Conservation (phyloP, 2,888 invertebrate genomes). For the Parasteatoda lunata region DNA sequence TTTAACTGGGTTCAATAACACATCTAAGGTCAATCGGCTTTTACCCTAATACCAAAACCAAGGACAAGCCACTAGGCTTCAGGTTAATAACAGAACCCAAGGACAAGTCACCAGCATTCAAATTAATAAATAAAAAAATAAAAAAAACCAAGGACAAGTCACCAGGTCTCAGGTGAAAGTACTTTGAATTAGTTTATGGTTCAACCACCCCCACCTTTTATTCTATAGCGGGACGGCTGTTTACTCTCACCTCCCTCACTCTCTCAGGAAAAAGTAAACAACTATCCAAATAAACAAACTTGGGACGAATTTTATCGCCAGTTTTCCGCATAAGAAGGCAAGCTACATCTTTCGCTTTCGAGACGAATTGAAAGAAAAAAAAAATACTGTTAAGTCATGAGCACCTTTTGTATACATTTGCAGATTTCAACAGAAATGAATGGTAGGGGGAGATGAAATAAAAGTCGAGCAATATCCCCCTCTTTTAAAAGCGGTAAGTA, state of each 20-base stretch:
- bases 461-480: constrained; percentile 35
- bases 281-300: neutral
- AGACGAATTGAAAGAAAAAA: no score
- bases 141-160: no score
- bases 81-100: no score
- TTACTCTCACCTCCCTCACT: neutral
- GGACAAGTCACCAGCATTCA: no score
- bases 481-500: neutral
- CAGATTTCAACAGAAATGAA: neutral
- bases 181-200: neutral
- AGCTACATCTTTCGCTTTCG: no score
- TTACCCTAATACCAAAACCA: no score
- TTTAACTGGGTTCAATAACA: no score
- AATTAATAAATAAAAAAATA: no score
- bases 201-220: neutral
- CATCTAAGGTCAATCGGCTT: no score
- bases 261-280: neutral
- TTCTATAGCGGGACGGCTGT: neutral
- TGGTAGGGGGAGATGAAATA: constrained; percentile 21
- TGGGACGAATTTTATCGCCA: neutral
- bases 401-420: neutral
- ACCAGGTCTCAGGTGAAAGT: neutral
- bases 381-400: no score
- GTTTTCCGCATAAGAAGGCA: no score
- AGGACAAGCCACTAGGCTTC: no score